Base-by-base conservation (phyloP, 1,140 invertebrate genomes). In the Bombus polaris region DNA sequence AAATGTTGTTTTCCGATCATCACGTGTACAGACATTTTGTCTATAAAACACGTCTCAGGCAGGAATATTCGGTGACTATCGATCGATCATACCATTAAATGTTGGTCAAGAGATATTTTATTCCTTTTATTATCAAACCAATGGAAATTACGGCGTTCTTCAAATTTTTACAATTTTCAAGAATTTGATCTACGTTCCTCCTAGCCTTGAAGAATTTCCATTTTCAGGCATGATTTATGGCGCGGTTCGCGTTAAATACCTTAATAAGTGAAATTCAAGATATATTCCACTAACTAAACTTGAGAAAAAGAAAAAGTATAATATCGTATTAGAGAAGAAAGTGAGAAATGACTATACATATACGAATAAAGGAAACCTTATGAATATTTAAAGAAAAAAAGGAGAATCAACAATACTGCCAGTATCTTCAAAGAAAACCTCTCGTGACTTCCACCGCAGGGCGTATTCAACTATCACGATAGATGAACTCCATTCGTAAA, bases 41-140 rank as follows among this genome's bases (percentile, higher is more conserved):
- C 44, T 76, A 85, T 75, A 75, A 85, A 81, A 85, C 70, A 37
- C 79, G 70, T 73, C 71, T 87, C 39, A 80, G 83, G 47, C 76
- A 77, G 28, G 12, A 65, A 83, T 77, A 70, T 75, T 62, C 83
- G 79, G 75, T 71, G 37, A 62, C 76, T 74, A 59, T 85, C 59
- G 71, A 85, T 85, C 79, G 71, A 85, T 81, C 71, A 18, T 66
- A 28, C 53, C 59, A 78, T 85, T 85, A 85, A 78, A 85, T 71
- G 44, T 68, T 80, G 35, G 32, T 22, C 53, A 72, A 76, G 42
- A 42, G 47, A 62, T 62, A 70, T 62, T 37, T 79, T 74, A 47
- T 74, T 81, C 73, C 42, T 81, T 81, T 42, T 44, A 47, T 35
- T 62, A 47, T 6, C 3, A 3, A 39, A 44, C 13, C 32, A 28